phyloP scores from a whole-genome alignment of 2,113 vertebrate genomes.

The Marcusenius ussheri region DNA sequence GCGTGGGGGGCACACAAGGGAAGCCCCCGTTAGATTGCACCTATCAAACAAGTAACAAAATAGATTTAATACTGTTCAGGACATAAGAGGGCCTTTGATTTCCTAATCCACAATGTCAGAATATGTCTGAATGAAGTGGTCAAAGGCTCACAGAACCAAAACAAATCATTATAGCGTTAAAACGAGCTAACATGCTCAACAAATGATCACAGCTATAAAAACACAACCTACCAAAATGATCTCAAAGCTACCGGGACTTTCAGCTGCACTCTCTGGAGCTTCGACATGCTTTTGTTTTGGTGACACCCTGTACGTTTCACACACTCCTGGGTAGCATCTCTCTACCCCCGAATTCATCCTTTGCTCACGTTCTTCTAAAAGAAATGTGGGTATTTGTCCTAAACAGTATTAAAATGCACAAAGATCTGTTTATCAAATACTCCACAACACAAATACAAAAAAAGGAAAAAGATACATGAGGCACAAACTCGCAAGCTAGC shows the following conservation, averaged over 20 bases:
- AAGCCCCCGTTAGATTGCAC: slow-evolving; percentile 3
- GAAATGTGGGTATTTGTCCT: slow-evolving; percentile 8
- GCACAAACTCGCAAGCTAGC: slow-evolving; percentile 71
- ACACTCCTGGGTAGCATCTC: background rate
- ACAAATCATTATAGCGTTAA: background rate
- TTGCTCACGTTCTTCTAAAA: background rate
- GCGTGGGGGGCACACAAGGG: slow-evolving; percentile 54
- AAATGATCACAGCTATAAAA: background rate
- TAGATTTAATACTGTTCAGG: slow-evolving; percentile 21
- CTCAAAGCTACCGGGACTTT: background rate
- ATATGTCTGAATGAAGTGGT: background rate
- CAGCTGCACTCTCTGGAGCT: background rate
- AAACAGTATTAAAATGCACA: slow-evolving; percentile 51
- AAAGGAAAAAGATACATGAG: slow-evolving; percentile 52
- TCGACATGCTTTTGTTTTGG: background rate
- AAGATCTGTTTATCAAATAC: slow-evolving; percentile 33
- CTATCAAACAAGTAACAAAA: slow-evolving; percentile 13
- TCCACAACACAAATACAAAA: slow-evolving; percentile 61
- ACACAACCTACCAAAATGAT: slow-evolving; percentile 6
- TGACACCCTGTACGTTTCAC: background rate
- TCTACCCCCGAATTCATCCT: background rate
- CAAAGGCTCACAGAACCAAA: background rate
- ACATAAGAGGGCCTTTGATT: background rate
- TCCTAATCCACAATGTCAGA: background rate
- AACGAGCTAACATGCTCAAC: background rate